Evolutionary conservation across 2,797 vertebrate species (phyloP), one percentile per base, ranked within the genome.

Genomic region (Poecilia wingei): DNA sequence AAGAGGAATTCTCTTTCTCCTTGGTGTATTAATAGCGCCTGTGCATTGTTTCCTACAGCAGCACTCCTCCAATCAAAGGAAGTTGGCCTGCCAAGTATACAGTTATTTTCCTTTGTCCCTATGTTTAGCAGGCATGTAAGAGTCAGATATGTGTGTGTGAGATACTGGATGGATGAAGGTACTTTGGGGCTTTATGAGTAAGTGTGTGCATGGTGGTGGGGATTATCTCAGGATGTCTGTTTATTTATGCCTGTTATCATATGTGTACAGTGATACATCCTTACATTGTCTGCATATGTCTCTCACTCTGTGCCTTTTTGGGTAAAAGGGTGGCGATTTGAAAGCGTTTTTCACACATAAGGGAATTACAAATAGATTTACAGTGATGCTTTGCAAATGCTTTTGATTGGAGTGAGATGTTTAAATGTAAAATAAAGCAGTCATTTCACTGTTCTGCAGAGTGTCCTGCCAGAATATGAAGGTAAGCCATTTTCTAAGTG

Each of bases 81-180:
- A 95, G 93, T 92, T 89, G 93, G 87, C 90, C 88, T 94, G 93
- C 94, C 92, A 93, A 94, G 94, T 92, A 88, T 92, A 93, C 94
- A 91, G 89, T 93, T 95, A 95, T 93, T 96, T 96, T 96, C 94
- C 94, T 95, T 95, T 95, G 94, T 95, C 93, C 88, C 94, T 95
- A 94, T 91, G 92, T 94, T 95, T 95, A 94, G 94, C 89, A 81
- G 87, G 86, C 92, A 92, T 92, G 92, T 89, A 92, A 90, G 90
- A 94, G 89, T 93, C 80, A 85, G 77, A 86, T 90, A 81, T 88
- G 79, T 82, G 77, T 83, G 86, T 82, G 84, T 80, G 79, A 77
- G 69, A 78, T 72, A 71, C 76, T 82, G 76, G 70, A 31, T 83
- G 78, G 76, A 84, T 80, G 70, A 77, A 76, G 79, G 80, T 73